Evolutionary conservation across 2,113 vertebrate genomes (phyloP).

Genomic region (Psephotus haematonotus): DNA sequence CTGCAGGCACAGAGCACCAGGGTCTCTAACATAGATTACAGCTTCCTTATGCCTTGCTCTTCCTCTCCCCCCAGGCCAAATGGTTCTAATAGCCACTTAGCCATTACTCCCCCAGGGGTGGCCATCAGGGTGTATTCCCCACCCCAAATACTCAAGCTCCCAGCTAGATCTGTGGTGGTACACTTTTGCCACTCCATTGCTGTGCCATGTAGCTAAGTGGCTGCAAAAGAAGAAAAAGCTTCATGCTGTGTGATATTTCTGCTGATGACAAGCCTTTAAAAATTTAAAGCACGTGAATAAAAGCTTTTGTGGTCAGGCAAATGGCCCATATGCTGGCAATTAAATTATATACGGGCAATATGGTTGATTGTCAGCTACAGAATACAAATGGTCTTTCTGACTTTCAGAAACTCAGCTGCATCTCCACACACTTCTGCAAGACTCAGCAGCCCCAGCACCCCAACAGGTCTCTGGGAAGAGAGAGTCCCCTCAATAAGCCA

Average conservation of each 20-base stretch:
- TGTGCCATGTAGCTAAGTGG: background rate
- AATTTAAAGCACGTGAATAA: background rate
- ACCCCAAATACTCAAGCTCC: background rate
- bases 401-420: background rate
- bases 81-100: background rate
- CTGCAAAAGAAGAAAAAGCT: background rate
- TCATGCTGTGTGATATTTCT: background rate
- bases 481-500: fast-evolving
- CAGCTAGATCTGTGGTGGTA: background rate
- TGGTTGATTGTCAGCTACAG: background rate
- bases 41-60: background rate
- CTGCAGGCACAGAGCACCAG: fast-evolving
- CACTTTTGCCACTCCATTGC: background rate
- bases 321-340: conserved; percentile 6
- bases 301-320: conserved; percentile 32
- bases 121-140: background rate
- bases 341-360: background rate
- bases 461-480: background rate
- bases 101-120: background rate
- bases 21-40: background rate
- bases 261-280: conserved; percentile 15
- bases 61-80: background rate
- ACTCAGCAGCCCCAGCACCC: background rate
- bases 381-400: background rate
- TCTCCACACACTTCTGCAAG: fast-evolving